Base-by-base conservation (phyloP, 2,888 invertebrate species). In the Petrolisthes cinctipes region DNA sequence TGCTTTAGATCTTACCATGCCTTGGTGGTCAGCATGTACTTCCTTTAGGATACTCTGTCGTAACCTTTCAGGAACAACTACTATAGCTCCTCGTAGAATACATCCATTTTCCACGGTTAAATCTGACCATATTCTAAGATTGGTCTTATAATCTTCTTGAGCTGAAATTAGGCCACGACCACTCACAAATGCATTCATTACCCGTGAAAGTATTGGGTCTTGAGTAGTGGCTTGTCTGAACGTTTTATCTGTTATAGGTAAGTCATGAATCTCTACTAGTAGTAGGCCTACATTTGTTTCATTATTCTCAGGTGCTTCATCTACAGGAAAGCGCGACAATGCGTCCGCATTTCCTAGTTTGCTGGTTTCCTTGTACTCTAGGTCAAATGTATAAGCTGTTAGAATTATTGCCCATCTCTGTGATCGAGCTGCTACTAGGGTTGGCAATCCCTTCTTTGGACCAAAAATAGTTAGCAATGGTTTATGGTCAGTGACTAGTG, bases 401-500 rank as follows among this genome's bases (percentile, higher is more conserved):
- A 84, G 51, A 61, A 53, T 78, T 11, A 84, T 61, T 23, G 78
- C 78, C 84, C 78, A 84, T 11, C 84, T 76, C 51, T 78, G 78
- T 66, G 66, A 51, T 66, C 78, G 57, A 7, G 76, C 78, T 76
- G 78, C 23, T n/a, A 84, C 51, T 17, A 61, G 53, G 7, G 78
- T 61, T 11, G 78, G 37, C 37, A 84, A 75, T n/a, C 83, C 75
- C n/a, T 73, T 54, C 23, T 83, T 83, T 6, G 54, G 75, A 56
- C 83, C 83, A 20, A 83, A 37, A 14, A 73, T 83, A 11, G 57
- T 57, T 1, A 75, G 56, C 7, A 83, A 61, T 1, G 83, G 83
- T 23, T 83, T 51, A 20, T 83, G 83, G 73, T 83, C 83, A 4
- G 54, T 71, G 37, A 83, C 54, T 53, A 83, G 20, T 53, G n/a